Evolutionary conservation across 2,797 vertebrate species (phyloP), one percentile per base, ranked within the genome.

Genomic region (Parotocinclus haroldoi): DNA sequence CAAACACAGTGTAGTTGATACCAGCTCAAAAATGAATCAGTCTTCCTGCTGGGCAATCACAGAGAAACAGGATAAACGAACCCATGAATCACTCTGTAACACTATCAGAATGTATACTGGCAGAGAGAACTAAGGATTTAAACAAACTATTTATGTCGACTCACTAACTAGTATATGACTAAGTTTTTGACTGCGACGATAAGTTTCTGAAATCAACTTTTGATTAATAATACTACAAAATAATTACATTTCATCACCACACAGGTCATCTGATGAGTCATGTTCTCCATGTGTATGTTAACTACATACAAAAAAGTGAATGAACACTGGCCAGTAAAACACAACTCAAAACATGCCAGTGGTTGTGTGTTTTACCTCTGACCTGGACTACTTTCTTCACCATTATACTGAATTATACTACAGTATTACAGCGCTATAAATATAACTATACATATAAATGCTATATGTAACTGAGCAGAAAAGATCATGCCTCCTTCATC

Each of bases 21-120:
- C 8, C 36, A 52, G 44, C 63, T 60, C 61, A 54, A 66, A 54
- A 65, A 46, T 58, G 40, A 60, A 71, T 71, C 57, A 51, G 37
- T 9, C 45, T 10, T 61, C 63, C 58, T 55, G 44, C 58, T 66
- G 51, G 63, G 63, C 51, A 40, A 14, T 14, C 16, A 48, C 17
- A 38, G 49, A 61, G 13, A 61, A 44, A 38, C 1, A 56, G 57
- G 45, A 72, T 38, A 66, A 56, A 61, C 63, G 66, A 66, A 17
- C 56, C 44, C 0, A 18, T 60, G 50, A 65, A 60, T 71, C 69
- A 66, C 68, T 48, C 13, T 13, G 50, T 36, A 16, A 48, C 27
- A 55, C 11, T 45, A 60, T 10, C 42, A 13, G 56, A 49, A 42
- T 60, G 59, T 48, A 71, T 40, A 16, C 50, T 40, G 27, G 36